Evolutionary conservation across 2,797 vertebrate species (phyloP), one percentile per base, ranked within the genome.

Genomic region (Cirrhinus mrigala): DNA sequence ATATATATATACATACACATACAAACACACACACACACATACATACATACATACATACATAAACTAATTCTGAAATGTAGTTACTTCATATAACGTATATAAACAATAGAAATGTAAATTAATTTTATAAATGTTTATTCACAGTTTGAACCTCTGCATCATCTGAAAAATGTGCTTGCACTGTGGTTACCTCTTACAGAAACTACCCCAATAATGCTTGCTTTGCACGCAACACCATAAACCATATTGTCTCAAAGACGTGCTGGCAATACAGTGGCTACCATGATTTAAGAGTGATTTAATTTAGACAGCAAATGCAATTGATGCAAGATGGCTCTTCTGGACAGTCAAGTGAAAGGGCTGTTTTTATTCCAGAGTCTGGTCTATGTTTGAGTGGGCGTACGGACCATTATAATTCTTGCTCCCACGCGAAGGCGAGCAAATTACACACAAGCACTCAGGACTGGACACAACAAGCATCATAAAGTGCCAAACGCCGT

Each of bases 231-330:
- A 84, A 86, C 84, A 88, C 75, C 27, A 60, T 90, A 86, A 87
- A 85, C 82, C 89, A 85, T 24, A 70, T 82, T 58, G 82, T 87
- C 82, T 79, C 84, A 85, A 86, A 89, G 66, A 87, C 22, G 71
- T 71, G 83, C 90, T 89, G 90, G 90, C 70, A 87, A 88, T 79
- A 85, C 79, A 89, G 78, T 73, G 69, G 87, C 87, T 87, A 87
- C 83, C 84, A 64, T 87, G 70, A 88, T 86, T 85, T 89, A 88
- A 84, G 84, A 80, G 62, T 90, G 87, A 91, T 91, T 91, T 88
- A 90, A 91, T 91, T 91, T 88, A 83, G 86, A 87, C 87, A 86
- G 87, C 87, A 91, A 90, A 91, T 91, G 90, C 87, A 90, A 90
- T 89, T 88, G 87, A 85, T 87, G 89, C 85, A 87, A 86, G 88